Base-by-base conservation (phyloP, 2,797 vertebrate genomes). In the Agapornis canus region DNA sequence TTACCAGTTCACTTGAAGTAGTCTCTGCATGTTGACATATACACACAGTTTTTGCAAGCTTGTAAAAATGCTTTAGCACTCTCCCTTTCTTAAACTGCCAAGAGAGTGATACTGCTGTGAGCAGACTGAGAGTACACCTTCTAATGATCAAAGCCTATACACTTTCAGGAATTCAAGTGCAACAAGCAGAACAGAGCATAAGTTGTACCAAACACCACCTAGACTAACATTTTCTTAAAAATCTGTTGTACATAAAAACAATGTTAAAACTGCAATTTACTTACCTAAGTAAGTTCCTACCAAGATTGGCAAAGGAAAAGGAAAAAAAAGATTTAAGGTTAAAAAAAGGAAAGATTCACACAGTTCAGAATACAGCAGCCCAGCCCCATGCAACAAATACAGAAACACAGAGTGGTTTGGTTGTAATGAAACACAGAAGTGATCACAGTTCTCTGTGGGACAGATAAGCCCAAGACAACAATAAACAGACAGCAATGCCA, bases 271-370 rank as follows among this genome's bases (percentile, higher is more conserved):
- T 73, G 26, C 69, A 75, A 87, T 69, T 96, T 97, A 98, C 98
- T 98, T 97, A 98, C 98, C 98, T 95, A 98, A 92, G 72, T 98
- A 98, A 96, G 97, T 97, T 97, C 98, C 98, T 98, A 97, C 71
- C 97, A 96, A 89, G 94, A 96, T 80, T 57, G 71, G 95, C 94
- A 78, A 95, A 94, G 75, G 84, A 80, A 94, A 97, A 93, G 89
- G 84, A 65, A 94, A 95, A 95, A 35, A 95, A 95, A 61, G 47
- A 92, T 71, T 79, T 48, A 89, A 94, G 25, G 68, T 96, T 94
- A 97, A 94, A 86, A 82, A 89, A 37, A 60, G 42, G 72, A 89
- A 85, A 91, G 75, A 52, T 31, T 86, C 23, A 70, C 3, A 19
- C 9, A 90, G 83, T 61, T 80, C 61, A 95, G 95, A 95, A 90